A percentile compares a stretch with the other conserved stretches of the same genome.
Evolutionary conservation across 2,888 invertebrate species (phyloP).

Genomic region (Drosophila picticornis): DNA sequence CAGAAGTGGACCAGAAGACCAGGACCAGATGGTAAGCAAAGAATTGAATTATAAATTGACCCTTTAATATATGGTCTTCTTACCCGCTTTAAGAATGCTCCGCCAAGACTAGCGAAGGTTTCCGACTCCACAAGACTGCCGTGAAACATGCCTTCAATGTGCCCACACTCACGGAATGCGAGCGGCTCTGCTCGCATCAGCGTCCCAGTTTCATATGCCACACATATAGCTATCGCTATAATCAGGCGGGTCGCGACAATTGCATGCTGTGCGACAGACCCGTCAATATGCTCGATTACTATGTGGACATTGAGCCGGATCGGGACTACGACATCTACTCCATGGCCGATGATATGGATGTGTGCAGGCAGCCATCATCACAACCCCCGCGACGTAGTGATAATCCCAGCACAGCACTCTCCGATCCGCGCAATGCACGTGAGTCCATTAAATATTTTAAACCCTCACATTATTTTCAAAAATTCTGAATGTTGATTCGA

Average conservation of each 20-base stretch:
- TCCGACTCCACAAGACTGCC: slow-evolving; percentile 89
- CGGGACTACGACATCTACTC: slow-evolving; percentile 93
- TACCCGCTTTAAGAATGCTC: slow-evolving; percentile 88
- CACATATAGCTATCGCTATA: slow-evolving; percentile 90
- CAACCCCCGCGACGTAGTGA: slow-evolving; percentile 70
- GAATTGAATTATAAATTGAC: background rate
- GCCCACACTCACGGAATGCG: slow-evolving; percentile 91
- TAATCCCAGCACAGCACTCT: slow-evolving; percentile 82
- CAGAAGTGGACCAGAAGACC: slow-evolving; percentile 85
- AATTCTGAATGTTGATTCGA: background rate
- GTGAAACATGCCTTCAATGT: slow-evolving; percentile 89
- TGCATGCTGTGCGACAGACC: slow-evolving; percentile 91
- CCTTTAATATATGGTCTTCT: background rate
- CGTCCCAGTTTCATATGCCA: slow-evolving; percentile 89
- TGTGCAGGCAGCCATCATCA: slow-evolving; percentile 83
- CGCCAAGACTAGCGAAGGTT: slow-evolving; percentile 90
- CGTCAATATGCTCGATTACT: slow-evolving; percentile 89
- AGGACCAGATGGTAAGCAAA: slow-evolving; percentile 83
- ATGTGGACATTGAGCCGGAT: slow-evolving; percentile 90
- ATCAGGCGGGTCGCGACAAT: slow-evolving; percentile 88
- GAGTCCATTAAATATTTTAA: slow-evolving; percentile 42
- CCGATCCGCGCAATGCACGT: slow-evolving; percentile 85
- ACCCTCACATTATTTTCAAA: background rate
- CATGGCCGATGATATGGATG: slow-evolving; percentile 88
- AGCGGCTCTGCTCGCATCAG: slow-evolving; percentile 90